A percentile compares a stretch with the other conserved stretches of the same genome.
phyloP scores from a whole-genome alignment of 1,140 invertebrate species.

The Lamellibrachia luymesi region DNA sequence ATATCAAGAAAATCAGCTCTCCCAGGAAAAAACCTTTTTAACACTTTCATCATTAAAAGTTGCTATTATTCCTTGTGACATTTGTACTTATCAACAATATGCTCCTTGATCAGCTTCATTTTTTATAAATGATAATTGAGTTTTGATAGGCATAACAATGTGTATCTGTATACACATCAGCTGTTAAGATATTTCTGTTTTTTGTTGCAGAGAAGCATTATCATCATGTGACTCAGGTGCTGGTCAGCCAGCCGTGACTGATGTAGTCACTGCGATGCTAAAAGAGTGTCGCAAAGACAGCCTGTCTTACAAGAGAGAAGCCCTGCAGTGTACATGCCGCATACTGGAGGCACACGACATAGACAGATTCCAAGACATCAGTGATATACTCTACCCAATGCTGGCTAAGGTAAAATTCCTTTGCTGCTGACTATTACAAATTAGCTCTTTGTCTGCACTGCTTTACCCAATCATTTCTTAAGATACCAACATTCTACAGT shows the following conservation, averaged over 20 bases:
- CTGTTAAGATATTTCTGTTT: neutral
- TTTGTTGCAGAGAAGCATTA: neutral
- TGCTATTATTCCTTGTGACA: no score
- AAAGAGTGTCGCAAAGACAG: conserved; percentile 80
- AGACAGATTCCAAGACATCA: conserved; percentile 77
- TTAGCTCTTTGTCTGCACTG: neutral
- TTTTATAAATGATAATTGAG: neutral
- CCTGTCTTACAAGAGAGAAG: conserved; percentile 72
- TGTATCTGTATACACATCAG: neutral
- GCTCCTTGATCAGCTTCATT: neutral
- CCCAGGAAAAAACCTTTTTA: no score
- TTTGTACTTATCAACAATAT: no score
- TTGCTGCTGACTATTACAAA: neutral
- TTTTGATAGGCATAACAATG: neutral
- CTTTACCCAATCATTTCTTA: neutral
- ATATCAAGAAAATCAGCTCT: neutral
- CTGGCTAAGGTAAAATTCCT: conserved; percentile 38
- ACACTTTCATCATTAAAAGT: no score
- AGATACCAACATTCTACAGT: neutral
- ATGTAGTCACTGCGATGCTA: conserved; percentile 69
- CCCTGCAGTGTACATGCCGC: conserved; percentile 70
- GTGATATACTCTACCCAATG: conserved; percentile 59
- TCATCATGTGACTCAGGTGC: neutral
- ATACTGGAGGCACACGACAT: conserved; percentile 72
- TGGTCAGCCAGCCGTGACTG: conserved; percentile 35